Base-by-base conservation (phyloP, 2,797 vertebrate genomes). In the Typhlichthys subterraneus region DNA sequence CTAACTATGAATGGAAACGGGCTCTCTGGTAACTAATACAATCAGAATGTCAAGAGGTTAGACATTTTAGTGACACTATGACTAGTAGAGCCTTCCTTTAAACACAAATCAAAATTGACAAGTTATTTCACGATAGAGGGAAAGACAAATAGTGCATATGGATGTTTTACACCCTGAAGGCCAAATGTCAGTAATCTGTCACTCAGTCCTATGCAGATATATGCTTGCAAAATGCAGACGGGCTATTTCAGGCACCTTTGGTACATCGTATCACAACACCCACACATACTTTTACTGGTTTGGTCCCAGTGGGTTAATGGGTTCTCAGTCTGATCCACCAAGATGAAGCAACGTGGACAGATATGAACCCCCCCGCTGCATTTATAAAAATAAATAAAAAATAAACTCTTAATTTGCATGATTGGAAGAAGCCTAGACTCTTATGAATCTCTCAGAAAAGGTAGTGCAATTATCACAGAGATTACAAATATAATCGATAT, bases 221-320 rank as follows among this genome's bases (percentile, higher is more conserved):
- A 45, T 12, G 38, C 12, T 57, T 15, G 17, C 17, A 38, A 12
- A 57, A 17, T 71, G 31, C 38, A 19, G 23, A 67, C 0, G 23
- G 4, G 23, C 23, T 45, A 45, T 19, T 61, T 19, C 55, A 60
- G 45, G 65, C 31, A 63, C 58, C 50, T 46, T 29, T 9, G 62
- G 55, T 45, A 53, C 14, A 59, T 50, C 15, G 31, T 46, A 17
- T 17, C 29, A 52, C 55, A 46, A 17, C 42, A 23, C 58, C 12
- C 0, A 29, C 1, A n/a, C 38, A 47, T 17, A 1, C 12, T 72
- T 46, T 50, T 48, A 54, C 54, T 57, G 52, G 13, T 65, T 76
- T 76, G 67, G 57, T 82, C 63, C 65, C 54, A 65, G 12, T 50
- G 50, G 55, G 2, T 61, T 15, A 53, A 19, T 55, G 51, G 7